These are phyloP conservation scores for Pogona vitticeps DNA, from an alignment of 2,113 vertebrate genomes.

Conservation along the genomic window DNA sequence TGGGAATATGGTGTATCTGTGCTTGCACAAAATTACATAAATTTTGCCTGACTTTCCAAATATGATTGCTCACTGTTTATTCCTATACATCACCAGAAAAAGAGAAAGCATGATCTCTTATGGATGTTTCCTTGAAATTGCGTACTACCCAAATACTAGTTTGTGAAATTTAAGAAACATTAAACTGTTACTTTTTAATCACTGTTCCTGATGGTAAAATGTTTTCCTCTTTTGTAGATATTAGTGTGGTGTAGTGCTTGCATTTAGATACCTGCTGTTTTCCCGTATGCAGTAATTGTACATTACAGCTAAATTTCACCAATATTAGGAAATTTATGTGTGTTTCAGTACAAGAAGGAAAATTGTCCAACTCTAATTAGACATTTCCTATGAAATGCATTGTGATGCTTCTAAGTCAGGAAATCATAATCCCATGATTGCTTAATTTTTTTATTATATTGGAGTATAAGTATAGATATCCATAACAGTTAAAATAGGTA, in stretches of 20 bases:
- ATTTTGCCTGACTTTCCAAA: neutral
- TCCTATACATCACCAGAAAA: neutral
- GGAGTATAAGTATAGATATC: constrained; percentile 81
- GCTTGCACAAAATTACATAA: constrained; percentile 1
- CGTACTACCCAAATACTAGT: neutral
- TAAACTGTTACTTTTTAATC: neutral
- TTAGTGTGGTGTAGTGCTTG: constrained; percentile 14
- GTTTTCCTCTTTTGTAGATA: neutral
- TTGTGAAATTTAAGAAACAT: neutral
- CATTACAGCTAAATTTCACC: constrained; percentile 33
- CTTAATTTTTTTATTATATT: constrained; percentile 65
- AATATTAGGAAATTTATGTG: constrained; percentile 46
- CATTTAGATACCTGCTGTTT: constrained; percentile 31
- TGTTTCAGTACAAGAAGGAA: constrained; percentile 58
- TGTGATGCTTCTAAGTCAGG: constrained; percentile 66
- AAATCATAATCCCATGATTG: constrained; percentile 58
- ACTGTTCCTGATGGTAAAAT: constrained; percentile 10
- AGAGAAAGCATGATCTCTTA: neutral
- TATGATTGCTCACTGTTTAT: neutral
- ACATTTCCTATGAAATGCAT: constrained; percentile 52
- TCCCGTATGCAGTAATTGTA: constrained; percentile 50
- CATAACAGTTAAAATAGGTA: constrained; percentile 91
- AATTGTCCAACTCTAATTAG: constrained; percentile 56
- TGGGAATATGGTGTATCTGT: constrained; percentile 8
- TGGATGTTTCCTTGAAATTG: neutral